Conservation (phyloP, 2,797 vertebrate genomes). For the Ptychadena robeensis region DNA sequence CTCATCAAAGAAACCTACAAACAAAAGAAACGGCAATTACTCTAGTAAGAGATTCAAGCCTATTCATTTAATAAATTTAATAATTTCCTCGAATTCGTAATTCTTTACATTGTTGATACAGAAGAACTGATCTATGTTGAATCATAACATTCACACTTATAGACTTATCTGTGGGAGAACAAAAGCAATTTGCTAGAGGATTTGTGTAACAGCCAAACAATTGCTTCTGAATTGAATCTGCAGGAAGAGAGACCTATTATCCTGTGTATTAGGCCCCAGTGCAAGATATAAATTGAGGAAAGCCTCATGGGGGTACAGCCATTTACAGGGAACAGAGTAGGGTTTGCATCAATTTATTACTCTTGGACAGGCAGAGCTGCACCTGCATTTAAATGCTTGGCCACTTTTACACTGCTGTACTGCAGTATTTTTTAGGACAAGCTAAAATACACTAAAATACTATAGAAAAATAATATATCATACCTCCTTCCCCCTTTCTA, state of each 20-base stretch:
- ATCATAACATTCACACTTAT: not conserved
- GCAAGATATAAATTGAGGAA: constrained; percentile 30
- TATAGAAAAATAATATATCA: not conserved
- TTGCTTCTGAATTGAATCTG: constrained; percentile 44
- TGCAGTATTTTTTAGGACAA: not conserved
- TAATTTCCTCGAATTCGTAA: not conserved
- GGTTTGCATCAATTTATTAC: constrained; percentile 41
- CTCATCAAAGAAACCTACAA: not conserved
- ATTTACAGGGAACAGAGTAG: constrained; percentile 27
- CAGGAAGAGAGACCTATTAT: constrained; percentile 43
- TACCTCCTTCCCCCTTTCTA: not conserved
- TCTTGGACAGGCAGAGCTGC: constrained; percentile 1
- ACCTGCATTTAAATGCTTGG: not conserved
- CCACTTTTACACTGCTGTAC: not conserved
- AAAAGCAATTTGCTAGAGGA: constrained; percentile 29
- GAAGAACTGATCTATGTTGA: not conserved
- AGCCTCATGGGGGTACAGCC: constrained; percentile 30
- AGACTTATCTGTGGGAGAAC: constrained; percentile 8
- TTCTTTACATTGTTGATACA: not conserved
- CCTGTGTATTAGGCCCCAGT: constrained; percentile 7
- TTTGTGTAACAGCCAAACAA: constrained; percentile 42
- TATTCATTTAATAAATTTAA: not conserved
- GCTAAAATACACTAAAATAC: not conserved
- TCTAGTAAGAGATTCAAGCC: not conserved
- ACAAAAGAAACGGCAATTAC: not conserved